These are phyloP conservation scores for Neotoma lepida DNA, from an alignment of 2,113 vertebrate genomes.

Conservation along the genomic window DNA sequence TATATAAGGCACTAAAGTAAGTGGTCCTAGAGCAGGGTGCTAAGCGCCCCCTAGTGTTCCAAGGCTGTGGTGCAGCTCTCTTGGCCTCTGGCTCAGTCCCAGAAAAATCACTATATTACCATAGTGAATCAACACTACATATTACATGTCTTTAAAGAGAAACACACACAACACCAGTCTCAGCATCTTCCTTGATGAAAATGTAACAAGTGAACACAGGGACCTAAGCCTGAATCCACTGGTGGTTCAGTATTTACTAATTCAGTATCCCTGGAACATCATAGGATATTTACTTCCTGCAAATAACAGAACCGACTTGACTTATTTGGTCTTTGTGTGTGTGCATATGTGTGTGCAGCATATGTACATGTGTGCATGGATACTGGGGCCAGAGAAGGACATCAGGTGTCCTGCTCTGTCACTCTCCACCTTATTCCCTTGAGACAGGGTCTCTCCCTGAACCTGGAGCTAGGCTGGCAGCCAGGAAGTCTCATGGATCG, in stretches of 20 bases:
- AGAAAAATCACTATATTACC: neutral
- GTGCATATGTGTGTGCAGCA: neutral
- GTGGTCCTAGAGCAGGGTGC: neutral
- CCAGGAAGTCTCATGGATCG: too few species aligned
- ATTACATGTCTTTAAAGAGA: neutral
- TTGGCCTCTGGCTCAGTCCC: neutral
- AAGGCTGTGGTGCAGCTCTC: neutral
- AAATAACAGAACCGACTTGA: neutral
- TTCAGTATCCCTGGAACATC: too few species aligned
- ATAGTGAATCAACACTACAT: neutral
- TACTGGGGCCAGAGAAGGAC: neutral
- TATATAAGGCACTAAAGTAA: neutral
- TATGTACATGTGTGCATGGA: neutral
- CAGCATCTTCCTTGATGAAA: neutral
- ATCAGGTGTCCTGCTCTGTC: neutral
- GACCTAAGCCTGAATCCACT: neutral
- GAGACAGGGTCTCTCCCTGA: neutral
- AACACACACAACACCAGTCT: neutral
- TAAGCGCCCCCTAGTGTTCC: neutral
- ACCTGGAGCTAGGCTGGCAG: neutral
- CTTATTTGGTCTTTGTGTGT: neutral
- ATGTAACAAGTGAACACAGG: neutral
- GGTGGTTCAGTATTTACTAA: neutral
- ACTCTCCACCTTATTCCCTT: neutral
- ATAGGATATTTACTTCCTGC: neutral